Conservation (phyloP, 2,113 vertebrate species). For the Dipodomys spectabilis region DNA sequence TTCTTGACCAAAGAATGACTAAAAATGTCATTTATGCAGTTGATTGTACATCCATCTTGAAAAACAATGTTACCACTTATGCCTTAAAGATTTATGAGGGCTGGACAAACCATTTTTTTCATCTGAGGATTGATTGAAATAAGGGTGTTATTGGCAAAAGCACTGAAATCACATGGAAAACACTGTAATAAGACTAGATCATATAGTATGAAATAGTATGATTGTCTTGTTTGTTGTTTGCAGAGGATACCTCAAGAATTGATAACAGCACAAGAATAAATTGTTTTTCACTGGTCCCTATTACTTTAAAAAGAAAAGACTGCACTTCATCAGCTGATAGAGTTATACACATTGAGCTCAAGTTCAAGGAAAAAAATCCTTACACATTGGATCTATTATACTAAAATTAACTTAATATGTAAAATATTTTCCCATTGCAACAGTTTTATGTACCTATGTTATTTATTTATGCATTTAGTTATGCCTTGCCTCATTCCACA, state of each 20-base stretch:
- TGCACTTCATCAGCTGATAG: neutral
- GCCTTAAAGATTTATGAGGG: constrained; percentile 1
- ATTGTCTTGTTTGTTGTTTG: neutral
- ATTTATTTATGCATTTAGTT: constrained; percentile 55
- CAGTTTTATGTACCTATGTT: neutral
- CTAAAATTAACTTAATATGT: constrained; percentile 44
- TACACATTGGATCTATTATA: neutral
- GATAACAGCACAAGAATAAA: neutral
- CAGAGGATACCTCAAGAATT: neutral
- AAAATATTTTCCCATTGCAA: neutral
- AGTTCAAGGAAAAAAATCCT: neutral
- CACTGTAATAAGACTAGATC: neutral
- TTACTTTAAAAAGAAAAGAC: constrained; percentile 38
- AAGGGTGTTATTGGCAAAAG: neutral
- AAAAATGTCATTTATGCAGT: constrained; percentile 6
- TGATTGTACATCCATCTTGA: neutral
- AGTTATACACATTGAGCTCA: neutral
- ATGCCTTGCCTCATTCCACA: neutral
- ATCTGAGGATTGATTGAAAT: neutral
- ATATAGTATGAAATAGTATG: neutral
- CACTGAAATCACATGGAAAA: constrained; percentile 54
- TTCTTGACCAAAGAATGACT: neutral
- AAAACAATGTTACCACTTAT: neutral
- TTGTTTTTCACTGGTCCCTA: neutral
- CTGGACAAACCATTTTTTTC: neutral